phyloP scores from a whole-genome alignment of 2,113 vertebrate species.

The Daboia siamensis region DNA sequence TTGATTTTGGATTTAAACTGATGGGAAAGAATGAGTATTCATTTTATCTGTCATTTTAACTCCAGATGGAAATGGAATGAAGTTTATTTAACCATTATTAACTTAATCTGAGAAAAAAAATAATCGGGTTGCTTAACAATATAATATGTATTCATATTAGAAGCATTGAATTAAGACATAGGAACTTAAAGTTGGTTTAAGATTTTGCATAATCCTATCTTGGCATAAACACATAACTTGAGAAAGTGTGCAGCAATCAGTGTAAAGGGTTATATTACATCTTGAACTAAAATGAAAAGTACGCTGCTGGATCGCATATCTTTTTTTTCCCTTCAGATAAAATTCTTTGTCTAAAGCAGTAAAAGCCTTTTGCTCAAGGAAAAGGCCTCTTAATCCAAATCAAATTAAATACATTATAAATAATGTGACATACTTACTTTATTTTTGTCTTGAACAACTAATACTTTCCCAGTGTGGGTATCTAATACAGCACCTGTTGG shows the following conservation, averaged over 20 bases:
- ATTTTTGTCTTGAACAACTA: conserved; percentile 93
- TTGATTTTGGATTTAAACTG: background rate
- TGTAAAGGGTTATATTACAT: background rate
- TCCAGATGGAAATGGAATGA: background rate
- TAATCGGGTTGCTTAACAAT: background rate
- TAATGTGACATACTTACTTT: conserved; percentile 73
- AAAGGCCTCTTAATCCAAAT: background rate
- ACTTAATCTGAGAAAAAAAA: background rate
- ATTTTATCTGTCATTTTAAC: background rate
- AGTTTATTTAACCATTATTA: conserved; percentile 2
- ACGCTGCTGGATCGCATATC: background rate
- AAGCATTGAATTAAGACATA: background rate
- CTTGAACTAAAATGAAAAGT: background rate
- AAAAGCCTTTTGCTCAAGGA: background rate
- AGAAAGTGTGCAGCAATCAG: background rate
- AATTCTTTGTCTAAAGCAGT: background rate
- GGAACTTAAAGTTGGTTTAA: background rate
- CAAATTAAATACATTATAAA: background rate
- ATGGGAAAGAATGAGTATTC: background rate
- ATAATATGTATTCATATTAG: background rate
- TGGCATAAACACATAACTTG: background rate
- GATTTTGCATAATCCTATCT: background rate
- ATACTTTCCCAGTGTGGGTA: conserved; percentile 80
- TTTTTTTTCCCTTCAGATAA: background rate
- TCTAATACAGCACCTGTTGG: conserved; percentile 88